Percentiles rank a stretch among this genome's conserved stretches.
These are phyloP conservation scores for Chlamydotis undulata DNA, from an alignment of 2,113 vertebrate genomes.

Conservation along the genomic window DNA sequence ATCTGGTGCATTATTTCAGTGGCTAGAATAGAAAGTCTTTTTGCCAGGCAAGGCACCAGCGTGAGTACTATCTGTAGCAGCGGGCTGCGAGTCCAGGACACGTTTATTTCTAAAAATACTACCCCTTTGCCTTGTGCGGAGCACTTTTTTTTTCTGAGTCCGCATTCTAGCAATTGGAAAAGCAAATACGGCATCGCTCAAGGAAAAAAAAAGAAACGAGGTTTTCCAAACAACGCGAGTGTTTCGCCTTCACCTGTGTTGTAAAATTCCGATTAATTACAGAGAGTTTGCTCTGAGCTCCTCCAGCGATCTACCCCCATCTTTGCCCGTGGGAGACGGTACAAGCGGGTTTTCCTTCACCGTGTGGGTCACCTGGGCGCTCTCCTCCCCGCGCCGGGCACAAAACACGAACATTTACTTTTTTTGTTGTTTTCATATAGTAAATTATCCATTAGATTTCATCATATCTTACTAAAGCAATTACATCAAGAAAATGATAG, in stretches of 20 bases:
- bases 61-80: slow-evolving; percentile 49
- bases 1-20: slow-evolving; percentile 67
- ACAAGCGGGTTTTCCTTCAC: not conserved
- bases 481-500: slow-evolving; percentile 99
- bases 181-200: slow-evolving; percentile 25
- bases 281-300: slow-evolving; percentile 47
- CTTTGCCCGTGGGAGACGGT: not conserved
- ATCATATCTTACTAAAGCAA: slow-evolving; percentile 98
- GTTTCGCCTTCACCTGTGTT: slow-evolving; percentile 60
- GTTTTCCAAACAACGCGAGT: slow-evolving; percentile 7
- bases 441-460: slow-evolving; percentile 99
- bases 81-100: slow-evolving; percentile 45
- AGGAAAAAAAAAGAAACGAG: slow-evolving; percentile 46
- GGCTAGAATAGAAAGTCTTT: slow-evolving; percentile 26
- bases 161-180: slow-evolving; percentile 59
- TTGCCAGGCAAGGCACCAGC: slow-evolving; percentile 55
- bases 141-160: slow-evolving; percentile 39
- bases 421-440: slow-evolving; percentile 87
- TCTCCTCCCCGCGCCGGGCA: not conserved
- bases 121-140: slow-evolving; percentile 23
- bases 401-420: slow-evolving; percentile 68
- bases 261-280: slow-evolving; percentile 40
- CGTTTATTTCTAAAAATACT: slow-evolving; percentile 64
- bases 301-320: slow-evolving; percentile 8
- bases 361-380: not conserved